Evolutionary conservation across 2,113 vertebrate species (phyloP).

Genomic region (Dolichotis patagonum): DNA sequence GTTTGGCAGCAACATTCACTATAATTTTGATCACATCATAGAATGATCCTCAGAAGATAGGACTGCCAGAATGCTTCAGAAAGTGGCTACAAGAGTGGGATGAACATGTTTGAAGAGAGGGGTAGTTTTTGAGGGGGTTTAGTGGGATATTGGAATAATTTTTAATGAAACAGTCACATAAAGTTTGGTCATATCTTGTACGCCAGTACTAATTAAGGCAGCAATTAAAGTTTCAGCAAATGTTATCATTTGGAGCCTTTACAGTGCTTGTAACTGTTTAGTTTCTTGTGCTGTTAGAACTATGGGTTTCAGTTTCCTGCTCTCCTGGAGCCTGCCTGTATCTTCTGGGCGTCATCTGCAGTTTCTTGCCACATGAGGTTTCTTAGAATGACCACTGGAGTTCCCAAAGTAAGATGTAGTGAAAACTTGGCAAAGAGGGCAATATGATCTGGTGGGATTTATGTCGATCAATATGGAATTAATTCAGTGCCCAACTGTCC

Average conservation of each 20-base stretch:
- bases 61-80: no score
- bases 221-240: neutral
- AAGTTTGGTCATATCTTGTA: neutral
- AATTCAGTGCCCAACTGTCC: neutral
- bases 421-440: no score
- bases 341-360: neutral
- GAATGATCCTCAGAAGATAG: no score
- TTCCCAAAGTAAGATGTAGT: neutral
- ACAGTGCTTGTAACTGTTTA: neutral
- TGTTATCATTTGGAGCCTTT: neutral
- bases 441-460: neutral
- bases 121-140: neutral
- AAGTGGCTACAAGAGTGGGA: neutral
- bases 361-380: neutral
- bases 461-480: neutral
- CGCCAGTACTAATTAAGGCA: neutral
- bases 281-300: neutral
- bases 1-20: neutral
- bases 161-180: neutral
- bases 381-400: accelerated
- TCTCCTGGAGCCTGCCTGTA: neutral
- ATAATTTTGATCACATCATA: neutral
- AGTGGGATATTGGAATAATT: neutral
- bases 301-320: neutral
- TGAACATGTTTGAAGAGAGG: neutral